Percentiles rank a stretch among this genome's conserved stretches.
These are phyloP conservation scores for Stomorhina lunata DNA, from an alignment of 2,888 invertebrate genomes.

Conservation along the genomic window DNA sequence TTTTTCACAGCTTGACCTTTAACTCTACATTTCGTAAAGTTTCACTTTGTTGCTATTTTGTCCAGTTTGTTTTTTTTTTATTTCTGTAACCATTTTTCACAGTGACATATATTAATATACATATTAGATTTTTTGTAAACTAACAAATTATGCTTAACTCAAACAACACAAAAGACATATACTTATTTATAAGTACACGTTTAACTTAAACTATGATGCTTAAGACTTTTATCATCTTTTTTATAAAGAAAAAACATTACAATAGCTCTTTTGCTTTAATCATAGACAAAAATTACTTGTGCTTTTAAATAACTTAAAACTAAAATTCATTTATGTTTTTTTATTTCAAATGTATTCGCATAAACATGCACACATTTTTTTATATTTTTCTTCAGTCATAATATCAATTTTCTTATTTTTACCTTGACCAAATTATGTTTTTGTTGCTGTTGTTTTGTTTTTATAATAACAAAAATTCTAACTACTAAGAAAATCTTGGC, in stretches of 20 bases:
- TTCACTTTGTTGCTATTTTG: slow-evolving; percentile 22
- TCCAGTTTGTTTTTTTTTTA: background rate
- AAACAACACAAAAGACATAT: slow-evolving; percentile 35
- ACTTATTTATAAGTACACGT: background rate
- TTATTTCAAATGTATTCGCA: slow-evolving; percentile 11
- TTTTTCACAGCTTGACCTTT: slow-evolving; percentile 55
- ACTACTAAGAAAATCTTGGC: slow-evolving; percentile 40
- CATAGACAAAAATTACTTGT: slow-evolving; percentile 16
- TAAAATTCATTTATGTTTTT: background rate
- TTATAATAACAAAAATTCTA: slow-evolving; percentile 2
- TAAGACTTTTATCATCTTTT: slow-evolving; percentile 2
- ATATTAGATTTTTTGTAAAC: slow-evolving; percentile 33
- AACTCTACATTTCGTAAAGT: slow-evolving; percentile 41
- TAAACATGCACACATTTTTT: slow-evolving; percentile 25
- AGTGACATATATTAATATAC: slow-evolving; percentile 56
- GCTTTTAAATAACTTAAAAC: background rate
- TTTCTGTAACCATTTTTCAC: slow-evolving; percentile 36
- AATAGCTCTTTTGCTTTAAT: slow-evolving; percentile 27
- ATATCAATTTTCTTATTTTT: slow-evolving; percentile 73
- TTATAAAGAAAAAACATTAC: slow-evolving; percentile 10
- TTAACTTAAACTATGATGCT: background rate
- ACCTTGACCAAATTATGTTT: slow-evolving; percentile 75
- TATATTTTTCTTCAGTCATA: slow-evolving; percentile 56
- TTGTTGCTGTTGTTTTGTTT: slow-evolving; percentile 25
- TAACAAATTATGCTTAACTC: slow-evolving; percentile 36